These are phyloP conservation scores for Ciona savignyi DNA, from an alignment of 23 tunicate genomes.

Conservation along the genomic window DNA sequence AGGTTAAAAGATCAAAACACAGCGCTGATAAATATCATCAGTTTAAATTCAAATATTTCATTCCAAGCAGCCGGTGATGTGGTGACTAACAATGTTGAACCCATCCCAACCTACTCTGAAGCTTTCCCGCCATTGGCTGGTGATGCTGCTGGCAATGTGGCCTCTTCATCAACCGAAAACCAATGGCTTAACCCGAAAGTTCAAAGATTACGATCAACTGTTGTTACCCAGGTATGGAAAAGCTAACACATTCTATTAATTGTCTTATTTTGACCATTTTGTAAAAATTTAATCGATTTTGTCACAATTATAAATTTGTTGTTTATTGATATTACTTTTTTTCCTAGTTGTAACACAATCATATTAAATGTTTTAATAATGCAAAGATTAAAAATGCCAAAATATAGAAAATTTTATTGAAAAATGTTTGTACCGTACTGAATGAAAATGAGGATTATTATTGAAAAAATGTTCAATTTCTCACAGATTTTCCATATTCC, in stretches of 20 bases:
- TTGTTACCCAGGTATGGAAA: conserved; percentile 67
- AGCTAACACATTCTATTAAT: not conserved
- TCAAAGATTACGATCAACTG: conserved; percentile 52
- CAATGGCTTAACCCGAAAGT: conserved; percentile 85
- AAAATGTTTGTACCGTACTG: too few relatives aligned
- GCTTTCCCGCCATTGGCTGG: conserved; percentile 87
- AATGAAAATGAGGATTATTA: not conserved
- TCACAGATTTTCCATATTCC: conserved; percentile 84
- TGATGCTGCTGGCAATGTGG: conserved; percentile 22
- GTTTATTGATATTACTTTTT: not conserved
- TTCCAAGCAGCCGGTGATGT: not conserved
- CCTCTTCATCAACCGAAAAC: conserved; percentile 58
- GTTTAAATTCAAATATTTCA: not conserved
- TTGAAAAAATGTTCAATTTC: too few relatives aligned
- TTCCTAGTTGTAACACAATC: not conserved
- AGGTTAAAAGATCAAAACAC: too few relatives aligned
- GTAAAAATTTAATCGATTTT: too few relatives aligned
- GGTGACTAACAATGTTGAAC: conserved; percentile 22
- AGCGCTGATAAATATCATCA: too few relatives aligned
- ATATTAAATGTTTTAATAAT: too few relatives aligned
- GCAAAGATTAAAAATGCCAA: too few relatives aligned
- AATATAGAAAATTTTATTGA: too few relatives aligned
- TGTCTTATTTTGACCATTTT: too few relatives aligned
- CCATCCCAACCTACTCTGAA: conserved; percentile 76
- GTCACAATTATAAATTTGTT: too few relatives aligned